phyloP scores from a whole-genome alignment of 2,888 invertebrate species.

The Hylaea fasciaria region DNA sequence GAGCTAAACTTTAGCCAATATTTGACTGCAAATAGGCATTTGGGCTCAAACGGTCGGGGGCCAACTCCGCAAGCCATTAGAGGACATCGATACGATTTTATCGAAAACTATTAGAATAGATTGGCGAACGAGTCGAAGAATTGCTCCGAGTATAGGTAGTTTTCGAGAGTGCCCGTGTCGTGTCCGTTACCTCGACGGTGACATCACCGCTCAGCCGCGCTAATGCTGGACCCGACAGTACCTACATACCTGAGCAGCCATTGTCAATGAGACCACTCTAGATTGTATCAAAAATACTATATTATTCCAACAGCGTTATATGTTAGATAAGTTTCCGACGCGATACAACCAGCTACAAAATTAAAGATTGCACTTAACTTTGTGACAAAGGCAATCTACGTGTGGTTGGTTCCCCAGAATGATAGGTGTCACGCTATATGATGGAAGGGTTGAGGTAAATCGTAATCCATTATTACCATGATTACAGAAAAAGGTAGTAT shows the following conservation, averaged over 20 bases:
- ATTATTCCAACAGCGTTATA: constrained; percentile 9
- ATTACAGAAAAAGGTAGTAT: too few relatives aligned
- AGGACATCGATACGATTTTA: constrained; percentile 1
- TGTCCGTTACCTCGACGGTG: constrained; percentile 66
- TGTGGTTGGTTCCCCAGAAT: too few relatives aligned
- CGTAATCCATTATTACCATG: too few relatives aligned
- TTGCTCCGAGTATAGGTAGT: constrained; percentile 29
- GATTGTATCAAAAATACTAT: constrained; percentile 41
- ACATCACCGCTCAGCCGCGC: constrained; percentile 70
- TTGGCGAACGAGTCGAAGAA: constrained; percentile 19
- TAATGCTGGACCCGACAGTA: constrained; percentile 60
- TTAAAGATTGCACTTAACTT: too few relatives aligned
- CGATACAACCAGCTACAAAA: too few relatives aligned
- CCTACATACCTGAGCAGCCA: constrained; percentile 45
- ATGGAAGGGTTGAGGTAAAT: too few relatives aligned
- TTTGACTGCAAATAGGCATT: too few relatives aligned
- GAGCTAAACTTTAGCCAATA: too few relatives aligned
- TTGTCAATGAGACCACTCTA: constrained; percentile 35
- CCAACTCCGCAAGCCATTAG: constrained; percentile 3
- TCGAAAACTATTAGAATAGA: constrained; percentile 7
- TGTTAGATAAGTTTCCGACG: not conserved
- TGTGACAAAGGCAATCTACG: too few relatives aligned
- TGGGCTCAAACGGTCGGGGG: not conserved
- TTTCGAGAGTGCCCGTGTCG: constrained; percentile 40
- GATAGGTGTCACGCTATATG: too few relatives aligned